Conservation (phyloP, 1,140 invertebrate genomes). For the Rhyacophila brunnea region DNA sequence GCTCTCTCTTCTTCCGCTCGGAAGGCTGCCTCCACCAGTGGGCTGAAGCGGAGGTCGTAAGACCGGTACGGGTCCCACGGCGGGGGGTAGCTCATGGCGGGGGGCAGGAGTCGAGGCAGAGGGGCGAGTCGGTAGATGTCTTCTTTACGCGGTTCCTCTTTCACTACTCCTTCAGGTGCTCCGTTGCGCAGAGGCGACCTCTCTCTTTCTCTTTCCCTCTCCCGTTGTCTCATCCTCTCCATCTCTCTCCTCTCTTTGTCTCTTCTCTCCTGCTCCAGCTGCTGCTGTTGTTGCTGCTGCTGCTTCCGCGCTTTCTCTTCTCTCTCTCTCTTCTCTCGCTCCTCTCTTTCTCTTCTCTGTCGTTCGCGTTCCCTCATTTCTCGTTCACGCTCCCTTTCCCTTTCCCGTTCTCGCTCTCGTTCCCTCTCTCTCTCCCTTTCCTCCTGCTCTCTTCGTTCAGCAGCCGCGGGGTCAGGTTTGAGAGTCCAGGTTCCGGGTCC, state of each 20-base stretch:
- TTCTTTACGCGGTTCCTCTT: constrained; percentile 52
- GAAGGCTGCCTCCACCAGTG: constrained; percentile 70
- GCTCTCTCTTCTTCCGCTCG: constrained; percentile 72
- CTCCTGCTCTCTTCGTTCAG: constrained; percentile 61
- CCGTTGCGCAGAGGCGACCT: constrained; percentile 72
- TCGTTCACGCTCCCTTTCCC: constrained; percentile 58
- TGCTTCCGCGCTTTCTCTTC: constrained; percentile 57
- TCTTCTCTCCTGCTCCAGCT: constrained; percentile 49
- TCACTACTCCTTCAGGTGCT: constrained; percentile 44
- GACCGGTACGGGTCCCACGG: constrained; percentile 64
- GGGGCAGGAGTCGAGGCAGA: constrained; percentile 58
- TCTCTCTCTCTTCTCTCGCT: constrained; percentile 67
- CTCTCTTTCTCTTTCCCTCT: constrained; percentile 55
- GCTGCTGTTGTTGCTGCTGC: constrained; percentile 41
- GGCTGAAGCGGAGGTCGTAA: constrained; percentile 69
- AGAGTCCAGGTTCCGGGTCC: constrained; percentile 61
- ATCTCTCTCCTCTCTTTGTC: constrained; percentile 49
- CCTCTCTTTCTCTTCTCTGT: constrained; percentile 67
- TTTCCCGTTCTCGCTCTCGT: constrained; percentile 51
- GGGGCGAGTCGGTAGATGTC: constrained; percentile 56
- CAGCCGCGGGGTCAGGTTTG: constrained; percentile 65
- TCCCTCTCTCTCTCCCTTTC: constrained; percentile 59
- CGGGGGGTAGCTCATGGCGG: constrained; percentile 57
- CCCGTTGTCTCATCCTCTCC: constrained; percentile 52
- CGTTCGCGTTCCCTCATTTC: constrained; percentile 59